Evolutionary conservation across 2,888 invertebrate genomes (phyloP).

Genomic region (Quadriops clusia): DNA sequence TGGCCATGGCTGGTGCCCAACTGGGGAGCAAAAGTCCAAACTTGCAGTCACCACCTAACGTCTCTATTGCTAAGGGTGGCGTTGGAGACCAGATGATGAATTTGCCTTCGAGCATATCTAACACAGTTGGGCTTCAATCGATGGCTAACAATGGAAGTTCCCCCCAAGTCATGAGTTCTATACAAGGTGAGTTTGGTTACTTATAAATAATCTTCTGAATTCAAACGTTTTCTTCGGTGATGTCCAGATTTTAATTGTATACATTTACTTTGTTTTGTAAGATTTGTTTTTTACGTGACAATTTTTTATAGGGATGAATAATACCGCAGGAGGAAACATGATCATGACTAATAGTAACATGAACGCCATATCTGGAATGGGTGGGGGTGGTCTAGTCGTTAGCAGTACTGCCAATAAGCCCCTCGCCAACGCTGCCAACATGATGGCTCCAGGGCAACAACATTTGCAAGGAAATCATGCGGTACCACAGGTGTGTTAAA

Average conservation of each 20-base stretch:
- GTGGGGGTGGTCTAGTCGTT: slow-evolving; percentile 60
- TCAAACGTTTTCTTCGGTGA: too few relatives aligned
- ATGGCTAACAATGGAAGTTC: slow-evolving; percentile 57
- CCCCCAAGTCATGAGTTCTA: slow-evolving; percentile 59
- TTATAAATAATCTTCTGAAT: too few relatives aligned
- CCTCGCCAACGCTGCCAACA: slow-evolving; percentile 43
- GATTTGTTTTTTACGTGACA: too few relatives aligned
- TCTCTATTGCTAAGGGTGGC: slow-evolving; percentile 51
- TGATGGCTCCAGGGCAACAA: slow-evolving; percentile 48
- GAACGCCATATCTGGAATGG: slow-evolving; percentile 55
- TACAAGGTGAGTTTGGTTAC: slow-evolving; percentile 46
- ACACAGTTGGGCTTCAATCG: slow-evolving; percentile 39
- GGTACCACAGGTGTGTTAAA: slow-evolving; percentile 39
- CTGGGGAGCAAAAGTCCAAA: slow-evolving; percentile 74
- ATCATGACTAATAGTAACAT: slow-evolving; percentile 70
- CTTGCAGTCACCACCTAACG: slow-evolving; percentile 75
- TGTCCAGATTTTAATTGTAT: too few relatives aligned
- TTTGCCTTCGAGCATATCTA: slow-evolving; percentile 43
- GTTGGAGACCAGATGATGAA: slow-evolving; percentile 48
- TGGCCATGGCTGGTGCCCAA: slow-evolving; percentile 61
- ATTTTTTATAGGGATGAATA: slow-evolving; percentile 53
- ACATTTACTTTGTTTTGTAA: too few relatives aligned
- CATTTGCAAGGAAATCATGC: slow-evolving; percentile 30
- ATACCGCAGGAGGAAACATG: slow-evolving; percentile 55
- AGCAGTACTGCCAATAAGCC: slow-evolving; percentile 67